Evolutionary conservation across 2,113 vertebrate genomes (phyloP).

Genomic region (Syngnathoides biaculeatus): DNA sequence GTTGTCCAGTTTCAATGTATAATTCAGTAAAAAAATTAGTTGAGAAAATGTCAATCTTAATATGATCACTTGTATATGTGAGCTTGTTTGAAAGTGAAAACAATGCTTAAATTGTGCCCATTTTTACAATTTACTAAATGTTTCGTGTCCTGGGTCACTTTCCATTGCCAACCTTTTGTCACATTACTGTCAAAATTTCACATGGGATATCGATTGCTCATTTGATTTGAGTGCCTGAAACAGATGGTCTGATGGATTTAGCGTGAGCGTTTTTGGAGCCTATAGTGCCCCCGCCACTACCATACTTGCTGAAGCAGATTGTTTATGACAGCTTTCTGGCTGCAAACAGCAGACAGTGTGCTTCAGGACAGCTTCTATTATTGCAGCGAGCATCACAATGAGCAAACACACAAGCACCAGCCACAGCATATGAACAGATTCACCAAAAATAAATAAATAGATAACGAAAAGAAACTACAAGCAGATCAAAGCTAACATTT

Average conservation of each 20-base stretch:
- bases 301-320: slow-evolving; percentile 70
- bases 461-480: slow-evolving; percentile 19
- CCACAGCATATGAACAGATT: background rate
- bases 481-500: slow-evolving; percentile 58
- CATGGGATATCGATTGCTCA: slow-evolving; percentile 44
- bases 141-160: slow-evolving; percentile 23
- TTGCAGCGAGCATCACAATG: slow-evolving; percentile 36
- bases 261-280: slow-evolving; percentile 49
- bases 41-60: background rate
- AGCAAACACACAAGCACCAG: slow-evolving; percentile 4
- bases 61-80: slow-evolving; percentile 27
- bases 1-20: background rate
- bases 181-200: slow-evolving; percentile 35
- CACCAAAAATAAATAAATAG: slow-evolving; percentile 11
- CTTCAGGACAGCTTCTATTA: slow-evolving; percentile 63
- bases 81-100: slow-evolving; percentile 48
- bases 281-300: slow-evolving; percentile 54
- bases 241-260: slow-evolving; percentile 63
- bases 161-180: slow-evolving; percentile 46
- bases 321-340: slow-evolving; percentile 70
- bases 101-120: slow-evolving; percentile 20
- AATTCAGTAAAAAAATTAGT: background rate
- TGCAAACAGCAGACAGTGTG: slow-evolving; percentile 62
- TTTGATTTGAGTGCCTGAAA: slow-evolving; percentile 52
- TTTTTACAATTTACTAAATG: slow-evolving; percentile 6